A percentile compares a stretch with the other conserved stretches of the same genome.
Conservation (phyloP, 2,888 invertebrate species). For the Rhyacophila evoluta region DNA sequence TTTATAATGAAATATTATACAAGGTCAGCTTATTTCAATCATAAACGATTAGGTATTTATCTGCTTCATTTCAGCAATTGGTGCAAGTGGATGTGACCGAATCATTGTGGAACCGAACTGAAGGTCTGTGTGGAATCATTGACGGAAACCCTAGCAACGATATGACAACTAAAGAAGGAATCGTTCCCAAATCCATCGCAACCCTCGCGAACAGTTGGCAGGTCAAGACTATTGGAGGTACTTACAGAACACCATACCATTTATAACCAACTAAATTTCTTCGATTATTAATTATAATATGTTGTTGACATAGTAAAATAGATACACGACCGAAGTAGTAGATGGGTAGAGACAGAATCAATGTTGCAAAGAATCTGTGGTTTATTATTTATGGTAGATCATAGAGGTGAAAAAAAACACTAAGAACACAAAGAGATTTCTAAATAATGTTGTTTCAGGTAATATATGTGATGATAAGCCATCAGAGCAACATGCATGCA, state of each 20-base stretch:
- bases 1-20: too few species aligned
- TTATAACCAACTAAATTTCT: too few species aligned
- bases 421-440: too few species aligned
- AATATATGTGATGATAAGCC: slow-evolving; percentile 71
- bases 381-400: too few species aligned
- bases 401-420: too few species aligned
- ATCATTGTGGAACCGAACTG: slow-evolving; percentile 81
- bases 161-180: slow-evolving; percentile 73
- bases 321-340: too few species aligned
- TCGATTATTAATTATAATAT: too few species aligned
- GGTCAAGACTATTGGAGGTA: slow-evolving; percentile 69
- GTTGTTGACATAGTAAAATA: too few species aligned
- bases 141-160: slow-evolving; percentile 81
- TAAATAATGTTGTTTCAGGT: slow-evolving; percentile 40
- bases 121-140: slow-evolving; percentile 84
- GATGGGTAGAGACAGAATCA: too few species aligned
- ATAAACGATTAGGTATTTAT: too few species aligned
- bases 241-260: background rate
- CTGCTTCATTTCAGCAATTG: slow-evolving; percentile 71
- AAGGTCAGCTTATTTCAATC: too few species aligned
- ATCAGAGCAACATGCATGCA: slow-evolving; percentile 67
- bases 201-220: slow-evolving; percentile 74
- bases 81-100: slow-evolving; percentile 77
- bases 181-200: slow-evolving; percentile 63
- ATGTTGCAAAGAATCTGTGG: too few species aligned